Base-by-base conservation (phyloP, 2,113 vertebrate genomes). In the Muntiacus muntjak region DNA sequence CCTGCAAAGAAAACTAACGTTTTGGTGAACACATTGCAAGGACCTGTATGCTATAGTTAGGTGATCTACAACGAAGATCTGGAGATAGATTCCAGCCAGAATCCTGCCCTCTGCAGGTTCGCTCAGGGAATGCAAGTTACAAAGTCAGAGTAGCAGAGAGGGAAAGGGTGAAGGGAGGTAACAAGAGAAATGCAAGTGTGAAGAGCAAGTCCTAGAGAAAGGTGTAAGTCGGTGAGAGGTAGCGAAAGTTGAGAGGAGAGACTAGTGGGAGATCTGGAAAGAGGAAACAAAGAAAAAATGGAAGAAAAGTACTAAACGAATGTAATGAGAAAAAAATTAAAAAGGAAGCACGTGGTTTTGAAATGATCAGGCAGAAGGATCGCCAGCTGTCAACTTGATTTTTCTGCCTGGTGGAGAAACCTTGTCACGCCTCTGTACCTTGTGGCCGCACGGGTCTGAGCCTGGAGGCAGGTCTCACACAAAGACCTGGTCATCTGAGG, bases 371-470 rank as follows among this genome's bases (percentile, higher is more conserved):
- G 50, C 26, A 55, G 6, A 50, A 28, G 76, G 14, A 50, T 28
- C 9, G 0, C 47, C 26, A 40, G 25, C 79, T 84, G 23, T 50
- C 0, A 30, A 15, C 33, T 33, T 52, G 25, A 15, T 54, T 21
- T 85, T 47, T 14, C 64, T 17, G 28, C 14, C 76, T 26, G 28
- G 5, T 0, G 1, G 67, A 88, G 60, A 58, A 45, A 25, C 1
- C 33, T 47, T 30, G 10, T 5, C 5, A 33, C 0, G 6, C 16
- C 21, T 67, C 11, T 6, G 1, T 19, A 0, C 4, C 1, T 52
- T 1, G 50, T 6, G 14, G 47, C 25, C 12, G 3, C 4, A 16
- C 19, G 28, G 6, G 8, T 81, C 40, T n/a, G 36, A 96, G 13
- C n/a, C 4, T 17, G 58, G 9, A 45, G 12, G 7, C 1, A 9